phyloP scores from a whole-genome alignment of 92 coral and sea anemone species.

The Pocillopora meandrina region DNA sequence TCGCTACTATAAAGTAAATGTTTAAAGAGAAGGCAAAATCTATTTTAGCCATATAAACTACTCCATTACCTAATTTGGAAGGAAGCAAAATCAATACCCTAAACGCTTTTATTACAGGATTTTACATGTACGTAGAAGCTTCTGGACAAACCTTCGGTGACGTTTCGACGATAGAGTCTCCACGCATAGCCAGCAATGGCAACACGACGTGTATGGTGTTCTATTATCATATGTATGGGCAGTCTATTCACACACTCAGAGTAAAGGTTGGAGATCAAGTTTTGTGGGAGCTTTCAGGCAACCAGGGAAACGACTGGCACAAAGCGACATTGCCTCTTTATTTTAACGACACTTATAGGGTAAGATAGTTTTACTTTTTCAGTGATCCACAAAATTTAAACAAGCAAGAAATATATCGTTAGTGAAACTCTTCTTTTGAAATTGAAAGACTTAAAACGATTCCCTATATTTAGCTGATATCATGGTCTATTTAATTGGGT shows the following conservation, averaged over 20 bases:
- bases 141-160: constrained; percentile 43
- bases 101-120: constrained; percentile 41
- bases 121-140: constrained; percentile 67
- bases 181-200: constrained; percentile 46
- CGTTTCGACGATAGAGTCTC: constrained; percentile 67
- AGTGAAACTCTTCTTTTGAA: too few species aligned
- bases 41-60: too few species aligned
- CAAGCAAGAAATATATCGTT: too few species aligned
- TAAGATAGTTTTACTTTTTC: constrained; percentile 13
- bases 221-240: constrained; percentile 81
- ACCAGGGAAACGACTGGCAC: constrained; percentile 81
- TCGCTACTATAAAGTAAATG: too few species aligned
- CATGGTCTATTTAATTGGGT: too few species aligned
- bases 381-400: background rate
- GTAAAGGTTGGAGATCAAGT: constrained; percentile 55
- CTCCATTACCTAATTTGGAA: too few species aligned
- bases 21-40: too few species aligned
- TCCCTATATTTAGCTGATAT: too few species aligned
- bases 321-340: constrained; percentile 78
- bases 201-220: constrained; percentile 67
- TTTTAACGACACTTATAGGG: constrained; percentile 52
- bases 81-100: too few species aligned
- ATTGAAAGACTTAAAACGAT: too few species aligned
- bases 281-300: constrained; percentile 68
- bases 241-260: constrained; percentile 48